phyloP scores from a whole-genome alignment of 2,888 invertebrate species.

The Aleiodes alternator region DNA sequence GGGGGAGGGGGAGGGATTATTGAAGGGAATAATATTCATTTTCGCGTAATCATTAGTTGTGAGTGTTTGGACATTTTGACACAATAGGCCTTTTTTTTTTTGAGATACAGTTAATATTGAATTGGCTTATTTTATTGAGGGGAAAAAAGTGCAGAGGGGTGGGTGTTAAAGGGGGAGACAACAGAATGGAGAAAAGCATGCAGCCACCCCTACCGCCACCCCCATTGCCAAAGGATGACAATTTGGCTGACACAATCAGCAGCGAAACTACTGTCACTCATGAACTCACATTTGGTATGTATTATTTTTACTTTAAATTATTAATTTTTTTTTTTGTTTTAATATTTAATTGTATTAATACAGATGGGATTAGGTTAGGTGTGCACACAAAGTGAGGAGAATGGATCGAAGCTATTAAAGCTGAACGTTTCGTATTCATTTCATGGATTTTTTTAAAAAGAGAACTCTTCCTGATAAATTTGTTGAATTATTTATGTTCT shows the following conservation, averaged over 20 bases:
- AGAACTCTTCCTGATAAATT: background rate
- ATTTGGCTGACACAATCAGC: conserved; percentile 53
- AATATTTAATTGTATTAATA: conserved; percentile 4
- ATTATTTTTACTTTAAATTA: background rate
- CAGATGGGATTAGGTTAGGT: conserved; percentile 10
- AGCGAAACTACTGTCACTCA: conserved; percentile 77
- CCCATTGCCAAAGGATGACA: conserved; percentile 49
- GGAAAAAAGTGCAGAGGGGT: background rate
- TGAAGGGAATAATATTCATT: too few species aligned
- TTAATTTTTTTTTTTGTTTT: background rate
- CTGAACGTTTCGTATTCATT: conserved; percentile 5
- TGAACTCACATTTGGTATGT: conserved; percentile 78
- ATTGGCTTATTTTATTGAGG: background rate
- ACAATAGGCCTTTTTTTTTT: background rate
- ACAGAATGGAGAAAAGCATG: conserved; percentile 66
- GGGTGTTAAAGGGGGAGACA: conserved; percentile 36
- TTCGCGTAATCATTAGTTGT: too few species aligned
- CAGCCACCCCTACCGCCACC: conserved; percentile 61
- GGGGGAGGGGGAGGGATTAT: too few species aligned
- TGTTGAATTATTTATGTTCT: background rate
- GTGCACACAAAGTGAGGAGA: background rate
- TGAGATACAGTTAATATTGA: background rate
- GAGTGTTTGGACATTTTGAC: conserved; percentile 15
- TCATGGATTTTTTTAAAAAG: background rate
- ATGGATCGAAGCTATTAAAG: conserved; percentile 22